Percentiles rank a stretch among this genome's conserved stretches.
Evolutionary conservation across 2,888 invertebrate species (phyloP).

Genomic region (Ferrisia virgata): DNA sequence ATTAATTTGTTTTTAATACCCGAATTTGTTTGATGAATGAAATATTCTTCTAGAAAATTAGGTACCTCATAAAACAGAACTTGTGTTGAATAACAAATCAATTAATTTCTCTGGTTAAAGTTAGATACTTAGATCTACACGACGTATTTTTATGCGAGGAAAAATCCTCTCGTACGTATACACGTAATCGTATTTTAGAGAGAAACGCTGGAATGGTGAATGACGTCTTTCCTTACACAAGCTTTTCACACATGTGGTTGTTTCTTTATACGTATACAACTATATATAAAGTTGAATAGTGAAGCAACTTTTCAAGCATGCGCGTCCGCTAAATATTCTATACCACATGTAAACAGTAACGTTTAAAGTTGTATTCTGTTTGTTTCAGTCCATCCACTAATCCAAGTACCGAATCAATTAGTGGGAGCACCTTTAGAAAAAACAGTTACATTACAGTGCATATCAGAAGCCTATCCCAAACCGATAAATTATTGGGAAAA

Average conservation of each 20-base stretch:
- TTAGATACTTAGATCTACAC: too few relatives aligned
- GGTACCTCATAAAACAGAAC: too few relatives aligned
- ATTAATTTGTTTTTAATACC: too few relatives aligned
- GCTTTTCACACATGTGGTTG: background rate
- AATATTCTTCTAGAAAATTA: too few relatives aligned
- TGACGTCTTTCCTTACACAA: background rate
- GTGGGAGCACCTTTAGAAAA: conserved; percentile 83
- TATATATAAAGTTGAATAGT: background rate
- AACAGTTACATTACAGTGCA: conserved; percentile 79
- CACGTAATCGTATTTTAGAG: background rate
- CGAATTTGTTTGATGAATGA: too few relatives aligned
- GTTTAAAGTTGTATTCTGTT: background rate
- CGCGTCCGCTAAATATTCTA: background rate
- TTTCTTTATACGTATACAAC: background rate
- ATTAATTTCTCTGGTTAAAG: too few relatives aligned
- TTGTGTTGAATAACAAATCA: too few relatives aligned
- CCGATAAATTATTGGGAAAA: conserved; percentile 93
- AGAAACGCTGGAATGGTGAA: background rate
- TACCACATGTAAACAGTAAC: background rate
- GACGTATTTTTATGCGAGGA: background rate
- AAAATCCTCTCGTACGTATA: background rate
- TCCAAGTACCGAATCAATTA: conserved; percentile 89
- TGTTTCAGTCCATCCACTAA: conserved; percentile 53
- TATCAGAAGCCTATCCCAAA: conserved; percentile 88
- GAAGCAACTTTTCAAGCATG: background rate